Percentiles rank a stretch among this genome's conserved stretches.
Conservation (phyloP, 1,140 invertebrate species). For the Brachystomella parvula region DNA sequence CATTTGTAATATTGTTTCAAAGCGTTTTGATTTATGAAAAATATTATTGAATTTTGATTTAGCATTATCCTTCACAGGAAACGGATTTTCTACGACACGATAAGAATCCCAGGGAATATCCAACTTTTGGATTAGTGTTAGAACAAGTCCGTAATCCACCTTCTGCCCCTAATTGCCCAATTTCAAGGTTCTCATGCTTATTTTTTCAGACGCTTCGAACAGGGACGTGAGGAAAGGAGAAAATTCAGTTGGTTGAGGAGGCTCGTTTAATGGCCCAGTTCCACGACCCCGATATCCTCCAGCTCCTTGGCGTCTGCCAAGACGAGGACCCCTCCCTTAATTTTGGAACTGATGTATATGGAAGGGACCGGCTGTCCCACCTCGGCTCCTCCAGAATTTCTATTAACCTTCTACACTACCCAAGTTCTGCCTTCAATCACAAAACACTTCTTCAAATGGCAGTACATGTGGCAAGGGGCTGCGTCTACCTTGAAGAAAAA, state of each 20-base stretch:
- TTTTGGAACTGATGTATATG: conserved; percentile 97
- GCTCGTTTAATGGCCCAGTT: conserved; percentile 96
- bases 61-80: too few species aligned
- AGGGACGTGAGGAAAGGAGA: conserved; percentile 82
- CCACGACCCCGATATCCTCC: conserved; percentile 88
- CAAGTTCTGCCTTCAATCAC: conserved; percentile 51
- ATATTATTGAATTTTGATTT: conserved; percentile 2
- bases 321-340: conserved; percentile 85
- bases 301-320: conserved; percentile 84
- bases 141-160: too few species aligned
- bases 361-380: conserved; percentile 85
- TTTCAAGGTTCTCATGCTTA: too few species aligned
- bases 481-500: conserved; percentile 64
- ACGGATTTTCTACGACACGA: too few species aligned
- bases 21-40: too few species aligned
- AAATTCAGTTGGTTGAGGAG: conserved; percentile 91
- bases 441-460: conserved; percentile 83
- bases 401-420: conserved; percentile 27
- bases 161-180: neutral
- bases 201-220: conserved; percentile 70
- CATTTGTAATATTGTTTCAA: too few species aligned
- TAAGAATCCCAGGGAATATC: too few species aligned
- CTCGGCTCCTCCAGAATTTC: conserved; percentile 44
- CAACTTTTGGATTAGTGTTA: too few species aligned
- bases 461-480: conserved; percentile 87